These are phyloP conservation scores for Pteromalus puparum DNA, from an alignment of 1,140 invertebrate genomes.

Conservation along the genomic window DNA sequence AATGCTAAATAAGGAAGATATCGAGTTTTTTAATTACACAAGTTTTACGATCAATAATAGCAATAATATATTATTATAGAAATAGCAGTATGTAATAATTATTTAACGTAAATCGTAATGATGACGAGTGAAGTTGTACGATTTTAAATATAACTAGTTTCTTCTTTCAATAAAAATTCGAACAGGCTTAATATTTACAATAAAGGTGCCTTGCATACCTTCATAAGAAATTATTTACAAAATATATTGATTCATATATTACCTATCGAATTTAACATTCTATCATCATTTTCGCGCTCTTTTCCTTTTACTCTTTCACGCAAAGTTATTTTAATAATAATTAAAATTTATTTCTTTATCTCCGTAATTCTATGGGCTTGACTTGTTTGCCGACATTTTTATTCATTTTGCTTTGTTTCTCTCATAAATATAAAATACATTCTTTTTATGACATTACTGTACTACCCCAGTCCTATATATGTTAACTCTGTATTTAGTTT, in stretches of 20 bases:
- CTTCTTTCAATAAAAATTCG: slow-evolving; percentile 71
- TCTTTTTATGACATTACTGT: slow-evolving; percentile 59
- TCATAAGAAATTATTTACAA: slow-evolving; percentile 75
- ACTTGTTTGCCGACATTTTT: slow-evolving; percentile 59
- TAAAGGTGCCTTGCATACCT: slow-evolving; percentile 65
- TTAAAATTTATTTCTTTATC: slow-evolving; percentile 61
- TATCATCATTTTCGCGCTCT: slow-evolving; percentile 53
- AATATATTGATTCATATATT: slow-evolving; percentile 74
- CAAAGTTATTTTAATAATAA: slow-evolving; percentile 58
- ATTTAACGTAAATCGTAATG: slow-evolving; percentile 64
- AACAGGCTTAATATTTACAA: slow-evolving; percentile 70
- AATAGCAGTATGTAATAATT: slow-evolving; percentile 60
- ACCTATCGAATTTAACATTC: slow-evolving; percentile 72
- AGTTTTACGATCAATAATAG: slow-evolving; percentile 55
- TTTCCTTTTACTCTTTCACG: slow-evolving; percentile 55
- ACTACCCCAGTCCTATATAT: slow-evolving; percentile 57
- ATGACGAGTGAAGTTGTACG: slow-evolving; percentile 66
- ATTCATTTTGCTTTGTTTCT: slow-evolving; percentile 54
- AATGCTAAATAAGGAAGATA: slow-evolving; percentile 60
- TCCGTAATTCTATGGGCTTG: slow-evolving; percentile 63
- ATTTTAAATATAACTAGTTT: slow-evolving; percentile 63
- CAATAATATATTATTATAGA: slow-evolving; percentile 45
- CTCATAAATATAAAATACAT: slow-evolving; percentile 70
- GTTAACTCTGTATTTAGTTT: slow-evolving; percentile 57
- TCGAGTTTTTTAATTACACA: slow-evolving; percentile 59